A percentile compares a stretch with the other conserved stretches of the same genome.
Evolutionary conservation across 2,888 invertebrate species (phyloP).

Genomic region (Mechanitis mazaeus): DNA sequence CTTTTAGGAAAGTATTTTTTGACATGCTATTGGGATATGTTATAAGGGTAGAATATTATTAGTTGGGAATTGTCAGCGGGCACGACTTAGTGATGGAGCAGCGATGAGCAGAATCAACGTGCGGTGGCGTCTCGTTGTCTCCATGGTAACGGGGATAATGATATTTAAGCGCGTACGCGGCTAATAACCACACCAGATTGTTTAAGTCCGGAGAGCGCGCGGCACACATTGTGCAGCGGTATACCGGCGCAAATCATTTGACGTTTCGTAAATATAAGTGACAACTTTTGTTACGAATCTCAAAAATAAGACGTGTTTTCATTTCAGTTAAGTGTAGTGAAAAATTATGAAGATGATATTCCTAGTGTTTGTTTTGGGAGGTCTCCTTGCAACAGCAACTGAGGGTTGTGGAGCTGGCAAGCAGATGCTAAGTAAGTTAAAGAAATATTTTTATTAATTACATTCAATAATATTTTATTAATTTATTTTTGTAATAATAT

Average conservation of each 20-base stretch:
- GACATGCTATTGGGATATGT: constrained; percentile 12
- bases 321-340: constrained; percentile 68
- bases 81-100: constrained; percentile 16
- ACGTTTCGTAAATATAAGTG: constrained; percentile 75
- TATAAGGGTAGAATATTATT: constrained; percentile 23
- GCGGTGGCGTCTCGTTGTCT: constrained; percentile 64
- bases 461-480: background rate
- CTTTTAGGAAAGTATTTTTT: constrained; percentile 12
- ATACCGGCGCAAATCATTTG: constrained; percentile 61
- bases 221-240: constrained; percentile 73
- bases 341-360: constrained; percentile 63
- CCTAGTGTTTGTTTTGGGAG: constrained; percentile 75
- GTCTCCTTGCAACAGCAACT: constrained; percentile 55
- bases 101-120: constrained; percentile 24
- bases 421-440: constrained; percentile 67
- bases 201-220: constrained; percentile 70
- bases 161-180: constrained; percentile 57
- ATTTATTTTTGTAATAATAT: background rate
- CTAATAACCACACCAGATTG: constrained; percentile 48
- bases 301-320: constrained; percentile 56
- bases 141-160: constrained; percentile 57
- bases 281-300: constrained; percentile 72
- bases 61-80: constrained; percentile 13
- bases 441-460: constrained; percentile 1
- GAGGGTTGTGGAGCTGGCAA: constrained; percentile 70